phyloP scores from a whole-genome alignment of 2,797 vertebrate species.

The Squalus acanthias region DNA sequence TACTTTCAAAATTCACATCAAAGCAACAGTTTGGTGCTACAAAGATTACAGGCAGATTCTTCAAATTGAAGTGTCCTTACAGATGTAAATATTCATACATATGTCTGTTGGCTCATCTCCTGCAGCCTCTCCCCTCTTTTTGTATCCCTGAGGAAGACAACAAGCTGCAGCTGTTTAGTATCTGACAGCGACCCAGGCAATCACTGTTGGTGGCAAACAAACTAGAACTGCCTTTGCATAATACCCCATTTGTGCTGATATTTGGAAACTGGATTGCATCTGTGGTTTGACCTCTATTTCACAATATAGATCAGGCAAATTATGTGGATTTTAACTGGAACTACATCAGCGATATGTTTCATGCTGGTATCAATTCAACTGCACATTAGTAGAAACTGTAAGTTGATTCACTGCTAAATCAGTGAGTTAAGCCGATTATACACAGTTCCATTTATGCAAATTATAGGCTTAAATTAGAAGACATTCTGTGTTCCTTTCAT shows the following conservation, averaged over 20 bases:
- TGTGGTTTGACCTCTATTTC: background rate
- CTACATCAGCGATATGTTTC: background rate
- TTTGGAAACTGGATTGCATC: constrained; percentile 17
- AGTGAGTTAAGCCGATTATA: background rate
- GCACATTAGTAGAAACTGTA: background rate
- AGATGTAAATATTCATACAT: background rate
- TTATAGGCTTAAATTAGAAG: background rate
- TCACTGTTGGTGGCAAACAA: background rate
- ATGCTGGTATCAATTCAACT: constrained; percentile 6
- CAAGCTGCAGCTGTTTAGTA: background rate
- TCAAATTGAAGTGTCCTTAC: background rate
- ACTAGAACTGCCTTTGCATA: constrained; percentile 1
- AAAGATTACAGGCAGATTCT: constrained; percentile 16
- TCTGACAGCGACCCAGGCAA: background rate
- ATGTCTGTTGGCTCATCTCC: background rate
- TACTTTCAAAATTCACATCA: constrained; percentile 24
- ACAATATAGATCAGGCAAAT: background rate
- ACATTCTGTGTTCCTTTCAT: background rate
- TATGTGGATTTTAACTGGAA: background rate
- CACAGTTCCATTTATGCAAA: background rate
- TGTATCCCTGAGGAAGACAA: background rate
- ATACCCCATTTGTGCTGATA: constrained; percentile 15
- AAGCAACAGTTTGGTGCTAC: background rate
- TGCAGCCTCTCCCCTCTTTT: background rate
- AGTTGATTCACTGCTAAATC: background rate